Evolutionary conservation across 2,888 invertebrate genomes (phyloP), one percentile per base, ranked within the genome.

Genomic region (Euplexia lucipara): DNA sequence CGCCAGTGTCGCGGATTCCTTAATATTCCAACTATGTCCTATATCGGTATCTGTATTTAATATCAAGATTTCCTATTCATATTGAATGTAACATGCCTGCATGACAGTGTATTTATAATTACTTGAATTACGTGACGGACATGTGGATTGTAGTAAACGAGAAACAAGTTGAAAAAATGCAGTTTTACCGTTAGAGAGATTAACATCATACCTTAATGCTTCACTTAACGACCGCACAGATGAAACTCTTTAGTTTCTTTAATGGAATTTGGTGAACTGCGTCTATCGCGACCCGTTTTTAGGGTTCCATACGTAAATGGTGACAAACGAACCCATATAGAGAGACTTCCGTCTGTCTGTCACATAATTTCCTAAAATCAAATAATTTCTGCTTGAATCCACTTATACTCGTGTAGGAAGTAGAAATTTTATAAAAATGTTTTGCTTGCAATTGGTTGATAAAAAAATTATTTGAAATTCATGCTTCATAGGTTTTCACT

Each of bases 151-250:
- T 62, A 48, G 63, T 64, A 70, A 79, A 70, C 63, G 62, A 81
- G 79, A 82, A 73, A 65, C 75, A 70, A 75, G 75, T 79, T 70
- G 73, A 82, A 86, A 76, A 85, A 84, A 86, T 85, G 86, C 86
- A 85, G 85, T 83, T 79, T 68, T 82, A 85, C 85, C 86, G 86
- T 84, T 86, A 85, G 70, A 84, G 71, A 81, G 82, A 84, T 84
- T 82, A 81, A 74, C 78, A 85, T 83, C 82, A 82, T 83, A 80
- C 75, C 77, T 81, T 83, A 82, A 82, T 81, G 81, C 80, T 81
- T 81, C 76, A 82, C 79, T 81, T 81, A 81, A 75, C 81, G 82
- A 79, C 78, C 81, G 79, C 81, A 75, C 81, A 81, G 81, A 81
- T 79, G 81, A 78, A 79, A 65, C 61, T 79, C 64, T 81, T 71